phyloP scores from a whole-genome alignment of 1,140 invertebrate genomes.

The Ptiloglossa arizonensis region DNA sequence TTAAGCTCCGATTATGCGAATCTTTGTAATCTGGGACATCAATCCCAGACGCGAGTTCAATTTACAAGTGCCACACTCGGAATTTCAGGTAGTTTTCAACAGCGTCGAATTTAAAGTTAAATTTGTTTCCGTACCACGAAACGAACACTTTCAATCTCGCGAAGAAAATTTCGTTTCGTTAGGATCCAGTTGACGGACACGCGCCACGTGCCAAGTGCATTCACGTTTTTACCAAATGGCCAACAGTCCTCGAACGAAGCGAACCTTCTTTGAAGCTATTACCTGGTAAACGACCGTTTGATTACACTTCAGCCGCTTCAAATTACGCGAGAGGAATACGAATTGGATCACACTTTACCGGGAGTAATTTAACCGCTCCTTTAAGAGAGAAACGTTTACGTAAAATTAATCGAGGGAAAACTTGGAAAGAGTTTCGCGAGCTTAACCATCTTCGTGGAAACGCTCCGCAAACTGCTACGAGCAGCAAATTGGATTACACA shows the following conservation, averaged over 20 bases:
- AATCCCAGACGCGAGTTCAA: too few species aligned
- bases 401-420: slow-evolving; percentile 1
- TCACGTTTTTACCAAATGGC: slow-evolving; percentile 17
- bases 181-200: background rate
- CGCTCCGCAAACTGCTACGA: background rate
- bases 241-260: slow-evolving; percentile 14
- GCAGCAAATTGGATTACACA: background rate
- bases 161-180: background rate
- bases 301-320: slow-evolving; percentile 2
- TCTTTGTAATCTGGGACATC: too few species aligned
- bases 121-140: background rate
- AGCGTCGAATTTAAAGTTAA: background rate
- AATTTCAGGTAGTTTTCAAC: too few species aligned
- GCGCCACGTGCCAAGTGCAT: background rate
- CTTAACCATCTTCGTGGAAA: background rate
- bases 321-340: slow-evolving; percentile 7
- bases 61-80: too few species aligned
- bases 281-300: slow-evolving; percentile 15
- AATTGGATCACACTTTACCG: slow-evolving; percentile 2
- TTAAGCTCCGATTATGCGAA: too few species aligned
- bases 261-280: slow-evolving; percentile 35
- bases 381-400: background rate
- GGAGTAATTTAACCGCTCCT: background rate
- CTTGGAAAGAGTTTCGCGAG: background rate
- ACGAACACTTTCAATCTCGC: background rate